phyloP scores from a whole-genome alignment of 2,888 invertebrate species.

The Atethmia centrago region DNA sequence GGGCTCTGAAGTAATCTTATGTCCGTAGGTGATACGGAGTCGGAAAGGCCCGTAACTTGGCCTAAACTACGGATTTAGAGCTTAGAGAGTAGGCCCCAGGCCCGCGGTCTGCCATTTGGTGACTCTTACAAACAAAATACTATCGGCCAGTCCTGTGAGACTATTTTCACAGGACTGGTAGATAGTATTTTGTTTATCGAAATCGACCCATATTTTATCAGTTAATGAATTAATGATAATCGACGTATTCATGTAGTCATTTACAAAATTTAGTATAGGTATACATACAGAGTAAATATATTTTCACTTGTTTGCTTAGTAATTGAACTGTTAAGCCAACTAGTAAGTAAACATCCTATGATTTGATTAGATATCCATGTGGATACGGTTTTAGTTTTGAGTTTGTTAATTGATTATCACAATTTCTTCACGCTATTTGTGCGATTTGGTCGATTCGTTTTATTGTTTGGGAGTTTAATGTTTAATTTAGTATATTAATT shows the following conservation, averaged over 20 bases:
- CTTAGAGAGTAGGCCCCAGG: no score
- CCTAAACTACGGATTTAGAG: no score
- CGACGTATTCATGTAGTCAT: background rate
- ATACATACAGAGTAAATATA: background rate
- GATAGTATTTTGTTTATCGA: background rate
- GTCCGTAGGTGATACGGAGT: no score
- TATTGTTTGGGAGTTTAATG: slow-evolving; percentile 14
- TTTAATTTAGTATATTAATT: slow-evolving; percentile 9
- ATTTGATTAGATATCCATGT: slow-evolving; percentile 24
- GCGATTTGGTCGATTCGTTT: slow-evolving; percentile 39
- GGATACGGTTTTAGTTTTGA: slow-evolving; percentile 11
- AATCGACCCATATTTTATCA: slow-evolving; percentile 15
- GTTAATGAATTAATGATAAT: slow-evolving; percentile 28
- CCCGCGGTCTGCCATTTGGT: no score
- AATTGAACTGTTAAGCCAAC: slow-evolving; percentile 15
- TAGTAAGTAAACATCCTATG: slow-evolving; percentile 43
- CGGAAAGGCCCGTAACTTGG: no score
- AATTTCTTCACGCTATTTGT: slow-evolving; percentile 26
- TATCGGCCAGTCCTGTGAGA: no score
- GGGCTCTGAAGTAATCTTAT: no score
- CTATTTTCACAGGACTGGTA: background rate
- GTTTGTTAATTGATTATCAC: slow-evolving; percentile 28
- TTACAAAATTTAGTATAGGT: background rate
- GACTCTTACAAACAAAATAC: no score
- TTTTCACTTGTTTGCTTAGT: slow-evolving; percentile 21